These are phyloP conservation scores for Hemicordylus capensis DNA, from an alignment of 2,113 vertebrate species.

Conservation along the genomic window DNA sequence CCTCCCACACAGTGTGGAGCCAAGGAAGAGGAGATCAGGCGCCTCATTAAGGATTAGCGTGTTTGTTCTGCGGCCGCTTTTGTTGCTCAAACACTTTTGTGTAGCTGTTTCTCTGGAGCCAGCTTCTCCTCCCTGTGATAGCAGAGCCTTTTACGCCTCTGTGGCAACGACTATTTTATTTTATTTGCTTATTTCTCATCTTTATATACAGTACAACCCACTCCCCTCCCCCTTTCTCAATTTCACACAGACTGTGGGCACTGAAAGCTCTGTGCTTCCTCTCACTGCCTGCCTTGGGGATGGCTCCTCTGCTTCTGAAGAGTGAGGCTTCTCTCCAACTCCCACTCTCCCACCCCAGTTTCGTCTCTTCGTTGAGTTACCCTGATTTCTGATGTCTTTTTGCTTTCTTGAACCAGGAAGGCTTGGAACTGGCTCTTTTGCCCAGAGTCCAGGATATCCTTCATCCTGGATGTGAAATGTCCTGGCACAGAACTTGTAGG, in stretches of 20 bases:
- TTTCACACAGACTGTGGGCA: not conserved
- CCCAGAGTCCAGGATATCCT: not conserved
- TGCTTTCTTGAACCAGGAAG: not conserved
- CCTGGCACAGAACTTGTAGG: not conserved
- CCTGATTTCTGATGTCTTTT: not conserved
- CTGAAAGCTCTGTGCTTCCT: not conserved
- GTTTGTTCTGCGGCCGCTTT: conserved; percentile 89
- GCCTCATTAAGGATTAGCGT: conserved; percentile 94
- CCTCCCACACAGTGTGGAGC: conserved; percentile 82
- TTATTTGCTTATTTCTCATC: too few species aligned
- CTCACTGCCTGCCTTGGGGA: not conserved
- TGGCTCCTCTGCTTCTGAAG: too few species aligned
- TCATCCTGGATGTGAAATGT: not conserved
- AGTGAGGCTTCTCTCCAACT: not conserved
- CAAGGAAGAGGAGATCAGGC: conserved; percentile 84
- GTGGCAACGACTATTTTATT: too few species aligned
- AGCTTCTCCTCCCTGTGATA: conserved; percentile 74
- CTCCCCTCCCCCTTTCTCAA: conserved; percentile 1
- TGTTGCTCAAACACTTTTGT: conserved; percentile 90
- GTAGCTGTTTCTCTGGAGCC: conserved; percentile 85
- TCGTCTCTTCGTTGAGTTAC: too few species aligned
- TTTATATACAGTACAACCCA: too few species aligned
- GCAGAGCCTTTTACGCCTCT: conserved; percentile 19
- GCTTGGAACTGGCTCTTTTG: not conserved
- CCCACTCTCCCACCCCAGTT: not conserved